Evolutionary conservation across 2,797 vertebrate species (phyloP), one percentile per base, ranked within the genome.

Genomic region (Spondyliosoma cantharus): DNA sequence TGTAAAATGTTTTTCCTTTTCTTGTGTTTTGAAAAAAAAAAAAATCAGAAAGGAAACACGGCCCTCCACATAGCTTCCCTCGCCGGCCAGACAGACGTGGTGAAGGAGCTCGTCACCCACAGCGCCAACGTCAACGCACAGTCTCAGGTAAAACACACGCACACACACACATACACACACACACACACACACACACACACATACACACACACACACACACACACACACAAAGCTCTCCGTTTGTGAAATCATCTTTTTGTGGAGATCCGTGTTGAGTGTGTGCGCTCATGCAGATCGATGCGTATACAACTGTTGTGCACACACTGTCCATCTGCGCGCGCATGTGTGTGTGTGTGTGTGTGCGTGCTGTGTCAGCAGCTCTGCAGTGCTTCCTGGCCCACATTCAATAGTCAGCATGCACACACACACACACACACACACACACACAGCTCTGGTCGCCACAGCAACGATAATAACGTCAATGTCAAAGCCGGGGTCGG

Each of bases 1-100:
- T 53, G 5, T 56, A 4, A 20, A 48, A 27, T 57, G 7, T 75
- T 25, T 4, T 63, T 9, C 0, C 1, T 13, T 78, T 46, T 88
- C 0, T 78, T 74, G 4, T n/a, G 0, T 68, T 37, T 37, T 37
- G n/a, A n/a, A n/a, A n/a, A n/a, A n/a, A n/a, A n/a, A n/a, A 11
- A 37, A 89, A 92, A 67, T 56, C 95, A 99, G 98, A 99, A 99
- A 96, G 98, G 98, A 93, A 99, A 99, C 94, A 98, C 98, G 24
- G 98, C 98, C 0, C 93, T 99, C 54, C 98, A 99, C 92, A 99
- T 99, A 84, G 98, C 98, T 15, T 98, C 98, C 15, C 95, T 99
- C 0, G 98, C 98, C n/a, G 98, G 98, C 2, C 98, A 99, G 94
- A 93, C 92, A 1, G 97, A 98, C 2, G 98, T 99, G 17, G 97